Evolutionary conservation across 2,888 invertebrate species (phyloP).

Genomic region (Lathronympha strigana): DNA sequence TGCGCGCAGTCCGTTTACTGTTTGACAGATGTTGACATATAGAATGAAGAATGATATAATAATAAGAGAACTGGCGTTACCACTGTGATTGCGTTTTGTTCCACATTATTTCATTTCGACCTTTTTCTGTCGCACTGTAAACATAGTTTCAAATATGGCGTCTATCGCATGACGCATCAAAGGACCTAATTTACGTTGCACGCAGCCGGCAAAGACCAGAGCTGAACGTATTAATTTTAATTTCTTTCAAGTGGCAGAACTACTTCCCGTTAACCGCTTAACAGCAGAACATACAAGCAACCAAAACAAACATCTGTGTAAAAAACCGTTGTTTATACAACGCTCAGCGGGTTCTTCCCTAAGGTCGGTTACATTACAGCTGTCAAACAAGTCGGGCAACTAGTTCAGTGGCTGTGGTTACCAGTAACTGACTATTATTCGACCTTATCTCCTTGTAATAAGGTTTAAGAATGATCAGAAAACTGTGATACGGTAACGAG

Average conservation of each 20-base stretch:
- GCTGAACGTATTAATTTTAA: constrained; percentile 37
- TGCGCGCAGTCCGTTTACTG: too few relatives aligned
- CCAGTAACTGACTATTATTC: too few relatives aligned
- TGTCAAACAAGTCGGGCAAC: constrained; percentile 45
- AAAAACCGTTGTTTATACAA: constrained; percentile 35
- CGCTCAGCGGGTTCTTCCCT: constrained; percentile 37
- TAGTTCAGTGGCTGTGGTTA: constrained; percentile 39
- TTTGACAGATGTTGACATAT: too few relatives aligned
- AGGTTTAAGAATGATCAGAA: too few relatives aligned
- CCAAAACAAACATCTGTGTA: constrained; percentile 41
- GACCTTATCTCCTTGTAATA: too few relatives aligned
- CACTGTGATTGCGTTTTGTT: too few relatives aligned
- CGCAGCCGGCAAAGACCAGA: constrained; percentile 39
- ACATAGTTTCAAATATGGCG: constrained; percentile 3
- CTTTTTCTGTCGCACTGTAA: too few relatives aligned
- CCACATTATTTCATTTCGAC: too few relatives aligned
- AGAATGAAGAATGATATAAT: too few relatives aligned
- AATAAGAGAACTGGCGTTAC: too few relatives aligned
- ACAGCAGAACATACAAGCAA: constrained; percentile 30
- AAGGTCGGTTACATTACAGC: constrained; percentile 43
- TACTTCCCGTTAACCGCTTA: constrained; percentile 33
- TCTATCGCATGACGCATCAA: constrained; percentile 28
- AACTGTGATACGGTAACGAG: too few relatives aligned
- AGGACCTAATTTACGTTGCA: constrained; percentile 35
- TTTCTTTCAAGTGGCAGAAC: constrained; percentile 42